Conservation (phyloP, 2,797 vertebrate genomes). For the Ara ararauna region DNA sequence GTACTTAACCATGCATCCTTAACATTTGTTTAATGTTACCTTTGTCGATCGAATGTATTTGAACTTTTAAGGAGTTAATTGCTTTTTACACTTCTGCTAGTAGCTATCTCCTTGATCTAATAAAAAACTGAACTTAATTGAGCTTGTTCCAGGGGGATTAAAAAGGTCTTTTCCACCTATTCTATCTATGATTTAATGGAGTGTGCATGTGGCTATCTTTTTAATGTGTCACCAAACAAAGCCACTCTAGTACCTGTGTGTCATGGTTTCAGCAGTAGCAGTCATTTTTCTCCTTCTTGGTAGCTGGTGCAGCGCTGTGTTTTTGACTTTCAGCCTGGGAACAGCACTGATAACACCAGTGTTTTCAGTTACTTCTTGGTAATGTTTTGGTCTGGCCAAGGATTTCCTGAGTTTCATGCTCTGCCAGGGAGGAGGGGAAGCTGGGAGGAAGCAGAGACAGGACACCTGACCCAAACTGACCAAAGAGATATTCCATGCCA, state of each 20-base stretch:
- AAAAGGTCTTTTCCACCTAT: not conserved
- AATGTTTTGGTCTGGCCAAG: too few species aligned
- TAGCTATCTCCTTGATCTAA: not conserved
- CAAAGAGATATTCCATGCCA: too few species aligned
- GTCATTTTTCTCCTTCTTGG: too few species aligned
- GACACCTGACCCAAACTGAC: too few species aligned
- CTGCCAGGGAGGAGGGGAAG: too few species aligned
- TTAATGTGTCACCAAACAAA: not conserved
- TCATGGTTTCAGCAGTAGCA: too few species aligned
- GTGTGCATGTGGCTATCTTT: not conserved
- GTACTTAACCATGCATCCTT: not conserved
- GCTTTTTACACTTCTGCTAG: not conserved
- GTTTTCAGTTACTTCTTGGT: too few species aligned
- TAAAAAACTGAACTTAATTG: not conserved
- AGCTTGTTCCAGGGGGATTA: not conserved
- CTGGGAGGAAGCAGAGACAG: too few species aligned
- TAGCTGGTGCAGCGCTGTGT: too few species aligned
- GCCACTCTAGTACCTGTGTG: rapidly evolving
- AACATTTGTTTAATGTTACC: not conserved
- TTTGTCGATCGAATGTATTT: not conserved
- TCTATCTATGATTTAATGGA: not conserved
- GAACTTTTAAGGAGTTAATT: conserved; percentile 30
- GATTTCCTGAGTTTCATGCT: too few species aligned
- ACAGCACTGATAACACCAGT: too few species aligned
- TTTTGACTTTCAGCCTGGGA: too few species aligned